These are phyloP conservation scores for Leptura quadrifasciata DNA, from an alignment of 2,888 invertebrate species.

Conservation along the genomic window DNA sequence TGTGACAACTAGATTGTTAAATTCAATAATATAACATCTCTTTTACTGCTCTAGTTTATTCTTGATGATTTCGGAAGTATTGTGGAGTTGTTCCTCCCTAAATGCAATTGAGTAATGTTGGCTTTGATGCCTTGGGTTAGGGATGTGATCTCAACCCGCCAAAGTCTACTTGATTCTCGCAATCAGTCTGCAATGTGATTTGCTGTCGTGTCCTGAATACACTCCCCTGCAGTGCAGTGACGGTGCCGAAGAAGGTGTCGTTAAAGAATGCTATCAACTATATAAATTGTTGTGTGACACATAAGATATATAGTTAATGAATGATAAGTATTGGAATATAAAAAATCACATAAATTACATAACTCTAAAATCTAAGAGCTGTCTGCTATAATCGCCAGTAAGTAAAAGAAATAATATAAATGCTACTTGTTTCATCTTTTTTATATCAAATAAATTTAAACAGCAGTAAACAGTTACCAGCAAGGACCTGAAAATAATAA, in stretches of 20 bases:
- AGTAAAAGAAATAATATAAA: too few relatives aligned
- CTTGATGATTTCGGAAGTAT: conserved; percentile 56
- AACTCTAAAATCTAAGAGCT: too few relatives aligned
- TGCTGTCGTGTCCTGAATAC: conserved; percentile 67
- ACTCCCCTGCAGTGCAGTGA: conserved; percentile 43
- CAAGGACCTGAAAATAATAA: too few relatives aligned
- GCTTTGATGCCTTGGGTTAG: conserved; percentile 55
- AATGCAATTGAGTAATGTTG: conserved; percentile 56
- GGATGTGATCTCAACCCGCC: conserved; percentile 55
- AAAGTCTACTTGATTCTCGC: conserved; percentile 66
- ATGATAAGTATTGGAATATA: too few relatives aligned
- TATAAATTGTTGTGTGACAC: too few relatives aligned
- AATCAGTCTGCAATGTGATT: conserved; percentile 69
- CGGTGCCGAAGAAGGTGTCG: conserved; percentile 28
- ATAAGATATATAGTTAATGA: too few relatives aligned
- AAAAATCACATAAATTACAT: too few relatives aligned
- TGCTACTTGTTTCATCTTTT: too few relatives aligned
- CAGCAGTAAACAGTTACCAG: neutral
- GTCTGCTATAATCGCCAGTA: too few relatives aligned
- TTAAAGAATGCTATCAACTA: too few relatives aligned
- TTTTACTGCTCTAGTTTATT: conserved; percentile 42
- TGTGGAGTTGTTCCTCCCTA: conserved; percentile 57
- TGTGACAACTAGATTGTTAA: conserved; percentile 37
- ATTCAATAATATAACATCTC: conserved; percentile 43
- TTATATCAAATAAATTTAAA: too few relatives aligned